Evolutionary conservation across 2,888 invertebrate genomes (phyloP).

Genomic region (Drosophila kokeensis): DNA sequence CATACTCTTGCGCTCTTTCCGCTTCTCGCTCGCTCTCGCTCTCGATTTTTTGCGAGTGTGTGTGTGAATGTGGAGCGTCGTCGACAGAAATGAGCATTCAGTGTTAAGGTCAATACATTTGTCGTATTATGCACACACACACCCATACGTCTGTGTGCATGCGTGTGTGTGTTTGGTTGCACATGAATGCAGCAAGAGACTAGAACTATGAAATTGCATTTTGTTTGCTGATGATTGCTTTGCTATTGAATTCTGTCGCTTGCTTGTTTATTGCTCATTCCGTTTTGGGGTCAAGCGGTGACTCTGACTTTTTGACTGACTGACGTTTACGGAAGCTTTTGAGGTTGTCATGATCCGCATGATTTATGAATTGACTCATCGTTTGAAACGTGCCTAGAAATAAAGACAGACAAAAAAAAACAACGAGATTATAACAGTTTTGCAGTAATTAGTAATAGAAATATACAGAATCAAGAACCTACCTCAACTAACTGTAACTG

Average conservation of each 20-base stretch:
- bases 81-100: constrained; percentile 65
- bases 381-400: constrained; percentile 31
- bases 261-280: constrained; percentile 48
- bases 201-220: constrained; percentile 57
- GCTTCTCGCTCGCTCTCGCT: constrained; percentile 21
- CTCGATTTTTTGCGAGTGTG: constrained; percentile 9
- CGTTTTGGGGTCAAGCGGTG: constrained; percentile 48
- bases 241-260: constrained; percentile 67
- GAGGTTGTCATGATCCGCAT: constrained; percentile 3
- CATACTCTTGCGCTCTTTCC: constrained; percentile 28
- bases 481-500: constrained; percentile 60
- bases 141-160: background rate
- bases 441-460: background rate
- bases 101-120: constrained; percentile 82
- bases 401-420: background rate
- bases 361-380: constrained; percentile 37
- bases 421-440: background rate
- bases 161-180: background rate
- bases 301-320: constrained; percentile 32
- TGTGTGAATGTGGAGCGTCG: constrained; percentile 45
- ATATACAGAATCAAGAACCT: constrained; percentile 47
- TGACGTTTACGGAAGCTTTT: constrained; percentile 69
- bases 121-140: constrained; percentile 26
- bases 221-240: constrained; percentile 65
- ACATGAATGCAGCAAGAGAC: constrained; percentile 22